Percentiles rank a stretch among this genome's conserved stretches.
Evolutionary conservation across 2,888 invertebrate genomes (phyloP).

Genomic region (Orthonevra nobilis): DNA sequence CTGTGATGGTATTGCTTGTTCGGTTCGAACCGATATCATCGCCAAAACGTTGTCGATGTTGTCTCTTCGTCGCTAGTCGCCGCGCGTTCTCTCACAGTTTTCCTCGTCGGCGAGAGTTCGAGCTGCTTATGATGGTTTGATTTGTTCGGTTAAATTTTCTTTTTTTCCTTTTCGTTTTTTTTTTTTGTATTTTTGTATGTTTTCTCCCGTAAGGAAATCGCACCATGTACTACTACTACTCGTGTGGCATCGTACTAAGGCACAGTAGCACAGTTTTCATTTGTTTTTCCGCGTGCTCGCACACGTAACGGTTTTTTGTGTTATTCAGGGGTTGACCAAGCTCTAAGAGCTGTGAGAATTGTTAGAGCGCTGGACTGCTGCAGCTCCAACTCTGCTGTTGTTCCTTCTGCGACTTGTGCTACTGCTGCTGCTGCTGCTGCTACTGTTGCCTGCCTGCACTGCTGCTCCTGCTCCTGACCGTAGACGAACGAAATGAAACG

Average conservation of each 20-base stretch:
- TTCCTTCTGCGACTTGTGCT: constrained; percentile 44
- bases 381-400: no score
- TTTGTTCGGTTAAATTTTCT: no score
- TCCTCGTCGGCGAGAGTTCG: constrained; percentile 65
- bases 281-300: constrained; percentile 81
- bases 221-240: constrained; percentile 49
- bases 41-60: constrained; percentile 39
- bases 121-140: constrained; percentile 47
- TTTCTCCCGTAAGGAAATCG: constrained; percentile 57
- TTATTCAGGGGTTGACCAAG: constrained; percentile 62
- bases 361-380: constrained; percentile 63
- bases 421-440: constrained; percentile 36
- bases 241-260: constrained; percentile 65
- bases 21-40: constrained; percentile 48
- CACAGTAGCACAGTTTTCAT: constrained; percentile 79
- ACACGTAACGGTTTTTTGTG: constrained; percentile 75
- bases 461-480: constrained; percentile 58
- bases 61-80: constrained; percentile 58
- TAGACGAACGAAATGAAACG: constrained; percentile 54
- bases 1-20: constrained; percentile 44
- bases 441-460: constrained; percentile 53
- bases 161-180: no score
- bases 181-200: constrained; percentile 43
- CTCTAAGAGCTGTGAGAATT: constrained; percentile 57
- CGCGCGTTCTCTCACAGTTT: constrained; percentile 74